Percentiles rank a stretch among this genome's conserved stretches.
These are phyloP conservation scores for Drosophila cognata DNA, from an alignment of 2,888 invertebrate species.

Conservation along the genomic window DNA sequence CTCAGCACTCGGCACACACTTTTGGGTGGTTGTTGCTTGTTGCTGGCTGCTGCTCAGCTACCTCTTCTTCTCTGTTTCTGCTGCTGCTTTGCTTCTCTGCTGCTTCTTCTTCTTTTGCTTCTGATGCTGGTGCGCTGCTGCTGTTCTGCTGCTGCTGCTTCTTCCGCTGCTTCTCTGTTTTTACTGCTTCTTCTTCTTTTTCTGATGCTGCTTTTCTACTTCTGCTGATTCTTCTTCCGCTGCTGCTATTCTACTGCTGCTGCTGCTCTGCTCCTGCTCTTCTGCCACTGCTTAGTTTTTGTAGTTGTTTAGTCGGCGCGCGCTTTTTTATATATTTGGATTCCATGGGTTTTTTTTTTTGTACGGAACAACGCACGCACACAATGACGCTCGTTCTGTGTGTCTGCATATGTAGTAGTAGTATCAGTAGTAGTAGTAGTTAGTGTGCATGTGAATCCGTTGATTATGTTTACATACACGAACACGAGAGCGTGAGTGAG, in stretches of 20 bases:
- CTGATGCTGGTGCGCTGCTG: not conserved
- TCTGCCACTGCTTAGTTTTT: slow-evolving; percentile 21
- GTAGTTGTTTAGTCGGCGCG: slow-evolving; percentile 50
- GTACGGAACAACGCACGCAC: slow-evolving; percentile 29
- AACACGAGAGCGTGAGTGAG: slow-evolving; percentile 10
- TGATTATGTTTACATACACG: slow-evolving; percentile 43
- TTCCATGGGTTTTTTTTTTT: slow-evolving; percentile 27
- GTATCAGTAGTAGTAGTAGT: not conserved
- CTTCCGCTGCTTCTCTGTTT: not conserved
- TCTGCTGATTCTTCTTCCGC: too few relatives aligned
- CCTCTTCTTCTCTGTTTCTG: not conserved
- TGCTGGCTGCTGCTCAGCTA: slow-evolving; percentile 8
- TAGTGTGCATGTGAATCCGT: slow-evolving; percentile 25
- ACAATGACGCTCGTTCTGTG: slow-evolving; percentile 5
- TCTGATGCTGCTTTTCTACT: not conserved
- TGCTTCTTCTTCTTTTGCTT: not conserved
- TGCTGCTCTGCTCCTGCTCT: not conserved
- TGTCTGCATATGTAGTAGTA: slow-evolving; percentile 9
- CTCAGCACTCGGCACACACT: slow-evolving; percentile 8
- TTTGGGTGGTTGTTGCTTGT: slow-evolving; percentile 60
- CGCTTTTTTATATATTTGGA: slow-evolving; percentile 46
- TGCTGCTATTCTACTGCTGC: not conserved
- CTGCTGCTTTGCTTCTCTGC: not conserved
- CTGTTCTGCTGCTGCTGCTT: not conserved
- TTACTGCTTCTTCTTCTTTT: not conserved